phyloP scores from a whole-genome alignment of 2,888 invertebrate species.

The Pseudococcus viburni region DNA sequence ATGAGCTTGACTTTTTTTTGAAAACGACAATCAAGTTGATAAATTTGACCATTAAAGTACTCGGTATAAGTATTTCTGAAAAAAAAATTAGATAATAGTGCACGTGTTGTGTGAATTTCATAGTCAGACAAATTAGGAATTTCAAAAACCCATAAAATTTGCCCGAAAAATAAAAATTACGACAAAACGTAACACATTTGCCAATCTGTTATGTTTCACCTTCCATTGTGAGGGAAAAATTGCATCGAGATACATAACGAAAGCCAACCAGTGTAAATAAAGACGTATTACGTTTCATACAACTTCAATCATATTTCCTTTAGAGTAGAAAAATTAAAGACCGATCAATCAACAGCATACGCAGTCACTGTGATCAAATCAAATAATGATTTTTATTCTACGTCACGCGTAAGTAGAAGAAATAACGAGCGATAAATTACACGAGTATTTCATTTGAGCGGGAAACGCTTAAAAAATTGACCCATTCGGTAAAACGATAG shows the following conservation, averaged over 20 bases:
- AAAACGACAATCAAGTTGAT: too few relatives aligned
- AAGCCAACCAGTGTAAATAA: neutral
- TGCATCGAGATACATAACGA: neutral
- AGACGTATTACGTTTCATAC: neutral
- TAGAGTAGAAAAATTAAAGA: neutral
- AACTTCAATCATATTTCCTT: slow-evolving; percentile 1
- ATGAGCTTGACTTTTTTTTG: too few relatives aligned
- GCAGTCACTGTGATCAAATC: neutral
- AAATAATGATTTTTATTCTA: neutral
- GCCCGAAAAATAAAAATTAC: too few relatives aligned
- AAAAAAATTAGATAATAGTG: too few relatives aligned
- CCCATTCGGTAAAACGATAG: neutral
- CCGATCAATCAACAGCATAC: slow-evolving; percentile 25
- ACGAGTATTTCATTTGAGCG: neutral
- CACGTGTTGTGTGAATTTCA: too few relatives aligned
- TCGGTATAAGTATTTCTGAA: too few relatives aligned
- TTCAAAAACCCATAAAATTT: too few relatives aligned
- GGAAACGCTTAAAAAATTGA: neutral
- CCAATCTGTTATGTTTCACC: too few relatives aligned
- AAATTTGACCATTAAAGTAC: too few relatives aligned
- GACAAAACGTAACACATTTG: too few relatives aligned
- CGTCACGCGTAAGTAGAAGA: neutral
- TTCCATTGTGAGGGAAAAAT: neutral
- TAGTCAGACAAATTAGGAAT: too few relatives aligned
- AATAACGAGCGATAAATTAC: slow-evolving; percentile 13